Evolutionary conservation across 2,888 invertebrate species (phyloP), one percentile per base, ranked within the genome.

Genomic region (Heliconius sara): DNA sequence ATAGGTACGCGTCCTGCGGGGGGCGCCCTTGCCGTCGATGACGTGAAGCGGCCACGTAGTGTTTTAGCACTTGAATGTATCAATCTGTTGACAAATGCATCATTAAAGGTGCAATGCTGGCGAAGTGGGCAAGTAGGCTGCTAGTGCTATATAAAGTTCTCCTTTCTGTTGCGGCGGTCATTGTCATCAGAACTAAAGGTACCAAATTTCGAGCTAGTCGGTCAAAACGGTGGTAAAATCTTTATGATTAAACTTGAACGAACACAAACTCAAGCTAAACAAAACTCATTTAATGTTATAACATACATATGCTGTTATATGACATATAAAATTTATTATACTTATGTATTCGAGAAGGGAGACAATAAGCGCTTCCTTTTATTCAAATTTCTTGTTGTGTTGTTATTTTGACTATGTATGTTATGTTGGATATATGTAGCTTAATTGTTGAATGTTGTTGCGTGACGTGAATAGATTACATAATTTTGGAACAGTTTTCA

Each of bases 351-450:
- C 27, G 30, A 65, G 65, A 9, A 65, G 27, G 27, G 65, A 65
- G 65, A 9, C 67, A 34, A 22, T 67, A 67, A 67, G 34, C 10
- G 5, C 71, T 71, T 27, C 16, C 3, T 57, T 73, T 57, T 73
- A 73, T 73, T 73, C 57, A 73, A 73, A 73, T 73, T 57, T 66
- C 63, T 65, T 65, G 19, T 63, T 71, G 16, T 47, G 72, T 78
- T 78, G 77, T 78, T 78, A 39, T 66, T 78, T 67, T 52, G 65
- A 72, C 30, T 66, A n/a, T n/a, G n/a, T n/a, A n/a, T n/a, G n/a
- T n/a, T 77, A 71, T 25, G 63, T 47, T 63, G 52, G 22, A 52
- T 52, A 65, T 72, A n/a, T n/a, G n/a, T n/a, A 65, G 74, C 74
- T 65, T 74, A 78, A 65, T 72, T 78, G 52, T 66, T 78, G 39